Base-by-base conservation (phyloP, 2,113 vertebrate genomes). In the Gasterosteus aculeatus region DNA sequence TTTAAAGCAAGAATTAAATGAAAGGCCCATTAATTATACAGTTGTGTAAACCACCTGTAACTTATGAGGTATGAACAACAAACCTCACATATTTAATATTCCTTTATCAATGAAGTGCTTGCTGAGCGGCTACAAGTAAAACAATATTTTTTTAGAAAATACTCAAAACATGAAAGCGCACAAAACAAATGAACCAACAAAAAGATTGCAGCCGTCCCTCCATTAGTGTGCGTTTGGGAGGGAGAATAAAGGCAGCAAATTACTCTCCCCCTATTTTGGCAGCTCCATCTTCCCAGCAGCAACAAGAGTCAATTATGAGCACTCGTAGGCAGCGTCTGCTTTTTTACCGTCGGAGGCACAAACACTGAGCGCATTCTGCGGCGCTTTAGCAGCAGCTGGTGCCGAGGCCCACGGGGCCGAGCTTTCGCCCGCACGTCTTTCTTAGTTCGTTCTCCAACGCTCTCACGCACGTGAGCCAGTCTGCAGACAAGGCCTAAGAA, bases 271-370 rank as follows among this genome's bases (percentile, higher is more conserved):
- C 59, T 82, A 67, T 81, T 88, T 82, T 86, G 90, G 80, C 88
- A 84, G 85, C 87, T 86, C 46, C 12, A 33, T 64, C 63, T 83
- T 78, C 77, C 58, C 69, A 77, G 83, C 74, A 83, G 78, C 78
- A 81, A 68, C 68, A 59, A 77, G 60, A 75, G 80, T 86, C 70
- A 63, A 81, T 90, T 90, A 92, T 88, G 84, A 89, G 91, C 83
- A 53, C 69, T 81, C 56, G 69, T 63, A 87, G 71, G 75, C 68
- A 75, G 53, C 11, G 56, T 53, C 74, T 87, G 76, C 66, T 60
- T 69, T 86, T 82, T 86, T 78, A 81, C 77, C 15, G 39, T 51
- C 67, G 68, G 53, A 46, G 77, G 77, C 85, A 86, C 80, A 86
- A 85, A 81, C 85, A 83, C 80, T 84, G 73, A 82, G 68, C 68